Percentiles rank a stretch among this genome's conserved stretches.
These are phyloP conservation scores for Lycia hirtaria DNA, from an alignment of 2,888 invertebrate genomes.

Conservation along the genomic window DNA sequence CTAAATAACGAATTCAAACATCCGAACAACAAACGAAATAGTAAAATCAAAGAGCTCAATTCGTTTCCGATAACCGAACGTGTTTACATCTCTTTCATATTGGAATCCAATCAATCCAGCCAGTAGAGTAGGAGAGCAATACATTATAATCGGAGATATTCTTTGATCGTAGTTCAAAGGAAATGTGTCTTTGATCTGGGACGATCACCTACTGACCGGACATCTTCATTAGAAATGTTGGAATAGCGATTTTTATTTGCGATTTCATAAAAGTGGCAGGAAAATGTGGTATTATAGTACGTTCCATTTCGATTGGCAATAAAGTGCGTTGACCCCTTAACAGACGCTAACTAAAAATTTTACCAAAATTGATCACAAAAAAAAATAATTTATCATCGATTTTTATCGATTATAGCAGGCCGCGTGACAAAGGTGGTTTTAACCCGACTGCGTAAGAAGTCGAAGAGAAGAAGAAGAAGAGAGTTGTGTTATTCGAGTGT, in stretches of 20 bases:
- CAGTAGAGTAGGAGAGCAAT: slow-evolving; percentile 27
- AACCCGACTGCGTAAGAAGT: no score
- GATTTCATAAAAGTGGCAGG: no score
- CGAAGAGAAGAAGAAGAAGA: no score
- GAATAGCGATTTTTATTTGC: neutral
- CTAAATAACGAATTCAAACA: neutral
- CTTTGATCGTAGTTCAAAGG: slow-evolving; percentile 36
- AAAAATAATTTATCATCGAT: no score
- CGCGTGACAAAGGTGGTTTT: no score
- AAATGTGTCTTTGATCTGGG: slow-evolving; percentile 36
- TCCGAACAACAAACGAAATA: slow-evolving; percentile 2
- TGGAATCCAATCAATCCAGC: slow-evolving; percentile 25
- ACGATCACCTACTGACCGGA: neutral
- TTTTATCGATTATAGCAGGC: no score
- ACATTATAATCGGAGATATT: slow-evolving; percentile 32
- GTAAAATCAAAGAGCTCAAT: slow-evolving; percentile 24
- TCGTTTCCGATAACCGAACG: slow-evolving; percentile 2
- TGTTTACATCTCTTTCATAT: slow-evolving; percentile 26
- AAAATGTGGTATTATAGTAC: no score
- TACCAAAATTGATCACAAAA: no score
- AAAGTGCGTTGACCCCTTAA: no score
- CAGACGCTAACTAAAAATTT: no score
- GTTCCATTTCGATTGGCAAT: no score
- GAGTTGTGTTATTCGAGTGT: no score
- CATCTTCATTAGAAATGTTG: slow-evolving; percentile 16